phyloP scores from a whole-genome alignment of 2,797 vertebrate species.

The Muscicapa striata region DNA sequence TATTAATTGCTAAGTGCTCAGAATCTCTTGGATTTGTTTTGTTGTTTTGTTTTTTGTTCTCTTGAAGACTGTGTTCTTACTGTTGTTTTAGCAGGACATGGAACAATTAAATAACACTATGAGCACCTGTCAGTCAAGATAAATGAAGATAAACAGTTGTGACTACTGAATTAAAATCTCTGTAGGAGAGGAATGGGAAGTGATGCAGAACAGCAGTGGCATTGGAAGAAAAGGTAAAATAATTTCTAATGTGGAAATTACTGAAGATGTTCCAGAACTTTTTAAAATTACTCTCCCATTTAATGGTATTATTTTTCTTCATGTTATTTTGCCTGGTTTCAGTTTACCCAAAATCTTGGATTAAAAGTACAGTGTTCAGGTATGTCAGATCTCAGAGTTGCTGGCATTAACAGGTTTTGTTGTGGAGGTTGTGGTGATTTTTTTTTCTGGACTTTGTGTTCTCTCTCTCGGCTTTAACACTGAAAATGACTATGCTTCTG shows the following conservation, averaged over 20 bases:
- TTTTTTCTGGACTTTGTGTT: not conserved
- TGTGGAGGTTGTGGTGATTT: not conserved
- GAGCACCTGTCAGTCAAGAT: not conserved
- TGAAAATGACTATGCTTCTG: not conserved
- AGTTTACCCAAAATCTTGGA: not conserved
- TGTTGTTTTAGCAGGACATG: constrained; percentile 2
- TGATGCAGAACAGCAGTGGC: not conserved
- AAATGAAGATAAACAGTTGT: not conserved
- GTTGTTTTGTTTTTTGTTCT: not conserved
- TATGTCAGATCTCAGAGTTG: not conserved
- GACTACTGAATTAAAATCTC: not conserved
- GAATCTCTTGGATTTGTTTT: not conserved
- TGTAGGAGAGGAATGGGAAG: not conserved
- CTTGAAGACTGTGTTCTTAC: not conserved
- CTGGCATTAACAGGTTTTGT: not conserved
- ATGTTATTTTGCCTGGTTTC: not conserved
- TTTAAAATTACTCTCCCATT: not conserved
- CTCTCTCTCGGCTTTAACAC: not conserved
- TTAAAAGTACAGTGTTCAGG: not conserved
- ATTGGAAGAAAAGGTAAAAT: constrained; percentile 20
- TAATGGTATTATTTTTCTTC: not conserved
- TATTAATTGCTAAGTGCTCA: not conserved
- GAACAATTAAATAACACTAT: not conserved
- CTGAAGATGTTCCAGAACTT: not conserved
- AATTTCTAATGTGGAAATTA: not conserved